A percentile compares a stretch with the other conserved stretches of the same genome.
phyloP scores from a whole-genome alignment of 2,797 vertebrate species.

The Thaleichthys pacificus region DNA sequence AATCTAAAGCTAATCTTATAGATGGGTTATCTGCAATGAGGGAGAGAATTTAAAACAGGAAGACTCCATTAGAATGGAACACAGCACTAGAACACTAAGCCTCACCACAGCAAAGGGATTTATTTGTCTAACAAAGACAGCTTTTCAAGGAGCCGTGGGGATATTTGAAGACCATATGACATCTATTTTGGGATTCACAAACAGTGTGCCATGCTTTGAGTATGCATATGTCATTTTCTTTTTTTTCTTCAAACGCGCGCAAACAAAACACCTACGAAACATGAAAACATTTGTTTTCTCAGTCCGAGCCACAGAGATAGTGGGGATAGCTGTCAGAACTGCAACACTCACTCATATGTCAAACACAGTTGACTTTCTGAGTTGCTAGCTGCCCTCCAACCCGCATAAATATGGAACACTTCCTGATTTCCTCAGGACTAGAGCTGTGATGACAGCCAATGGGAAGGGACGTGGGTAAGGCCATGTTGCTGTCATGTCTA shows the following conservation, averaged over 20 bases:
- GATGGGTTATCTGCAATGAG: not conserved
- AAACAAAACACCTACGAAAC: not conserved
- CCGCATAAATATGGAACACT: constrained; percentile 8
- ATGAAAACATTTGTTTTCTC: not conserved
- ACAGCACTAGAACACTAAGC: no score
- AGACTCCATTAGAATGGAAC: not conserved
- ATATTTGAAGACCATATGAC: no score
- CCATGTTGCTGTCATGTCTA: constrained; percentile 25
- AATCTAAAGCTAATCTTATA: not conserved
- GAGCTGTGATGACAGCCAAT: constrained; percentile 5
- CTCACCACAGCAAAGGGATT: not conserved
- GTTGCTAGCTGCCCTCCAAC: constrained; percentile 21
- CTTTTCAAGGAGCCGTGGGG: not conserved
- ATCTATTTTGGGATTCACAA: not conserved
- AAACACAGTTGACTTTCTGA: constrained; percentile 48
- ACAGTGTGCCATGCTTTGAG: no score
- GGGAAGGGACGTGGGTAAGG: not conserved
- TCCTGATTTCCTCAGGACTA: not conserved
- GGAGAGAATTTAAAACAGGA: not conserved
- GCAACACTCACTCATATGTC: constrained; percentile 36
- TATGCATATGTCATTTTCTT: not conserved
- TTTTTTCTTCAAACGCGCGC: not conserved
- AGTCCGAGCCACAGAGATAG: not conserved
- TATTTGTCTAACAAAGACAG: not conserved
- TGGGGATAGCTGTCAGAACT: not conserved